Base-by-base conservation (phyloP, 2,888 invertebrate genomes). In the Maniola hyperantus region DNA sequence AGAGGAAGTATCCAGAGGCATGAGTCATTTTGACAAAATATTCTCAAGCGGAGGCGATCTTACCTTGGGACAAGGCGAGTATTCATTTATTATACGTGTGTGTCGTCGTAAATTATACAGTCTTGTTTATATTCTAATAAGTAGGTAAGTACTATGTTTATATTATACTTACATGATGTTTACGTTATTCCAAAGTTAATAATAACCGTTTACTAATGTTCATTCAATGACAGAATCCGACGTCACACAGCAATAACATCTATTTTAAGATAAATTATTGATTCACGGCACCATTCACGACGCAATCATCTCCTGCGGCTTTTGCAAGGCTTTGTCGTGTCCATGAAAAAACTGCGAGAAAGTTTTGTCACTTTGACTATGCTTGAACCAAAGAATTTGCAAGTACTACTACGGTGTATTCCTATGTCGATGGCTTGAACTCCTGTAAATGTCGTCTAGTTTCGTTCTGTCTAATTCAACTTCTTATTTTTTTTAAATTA, bases 151-250 rank as follows among this genome's bases (percentile, higher is more conserved):
- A 6, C 36, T 5, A 51, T 36, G 46, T 51, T 50, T 50, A 48
- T 60, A 48, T 10, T 34, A 50, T 2, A 57, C 34, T 5, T 20
- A 55, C 11, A 8, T 48, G n/a, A 11, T 51, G 61, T 65, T 54
- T 65, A 51, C 55, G 60, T 64, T 46, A 60, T 34, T 20, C 63
- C 20, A 54, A 26, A 50, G 36, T 26, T 64, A 66, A 60, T 53
- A 68, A 64, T 70, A 68, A 60, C 36, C 46, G 33, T 39, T 70
- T 70, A 68, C 58, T 60, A 62, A 69, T 60, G 46, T 64, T 62
- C 64, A 70, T 68, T 70, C 68, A 70, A 68, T 66, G 68, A 57
- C 60, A 64, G 58, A 64, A 57, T 57, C 48, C 64, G 57, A 61
- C 64, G 64, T 66, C 57, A 64, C 36, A 7, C 2, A 18, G 5